phyloP scores from a whole-genome alignment of 2,113 vertebrate species.

The Nipponia nippon region DNA sequence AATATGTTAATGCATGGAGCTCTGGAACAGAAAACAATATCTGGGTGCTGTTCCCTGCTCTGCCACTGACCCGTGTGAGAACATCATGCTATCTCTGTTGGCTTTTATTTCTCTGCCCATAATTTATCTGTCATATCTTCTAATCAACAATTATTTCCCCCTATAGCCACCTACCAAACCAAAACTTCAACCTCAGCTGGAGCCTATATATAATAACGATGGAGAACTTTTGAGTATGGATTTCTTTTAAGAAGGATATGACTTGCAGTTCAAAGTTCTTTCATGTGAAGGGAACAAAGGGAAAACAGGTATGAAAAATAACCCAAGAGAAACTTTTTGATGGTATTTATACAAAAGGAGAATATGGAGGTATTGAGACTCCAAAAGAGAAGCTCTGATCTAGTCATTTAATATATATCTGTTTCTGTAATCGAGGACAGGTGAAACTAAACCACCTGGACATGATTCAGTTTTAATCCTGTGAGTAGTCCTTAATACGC shows the following conservation, averaged over 20 bases:
- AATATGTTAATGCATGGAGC: background rate
- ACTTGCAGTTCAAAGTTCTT: background rate
- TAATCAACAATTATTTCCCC: background rate
- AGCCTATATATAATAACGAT: accelerated
- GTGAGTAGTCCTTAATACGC: background rate
- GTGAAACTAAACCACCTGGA: background rate
- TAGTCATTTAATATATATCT: background rate
- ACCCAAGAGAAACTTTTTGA: background rate
- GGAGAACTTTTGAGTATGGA: background rate
- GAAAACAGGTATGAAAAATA: background rate
- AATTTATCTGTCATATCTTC: background rate
- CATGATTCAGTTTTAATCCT: background rate
- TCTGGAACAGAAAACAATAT: background rate
- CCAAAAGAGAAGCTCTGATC: background rate
- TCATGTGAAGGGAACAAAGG: background rate
- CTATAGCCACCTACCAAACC: background rate
- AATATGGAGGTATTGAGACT: background rate
- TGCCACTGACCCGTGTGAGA: background rate
- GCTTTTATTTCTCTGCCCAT: background rate
- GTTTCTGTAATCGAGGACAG: background rate
- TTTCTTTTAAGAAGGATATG: background rate
- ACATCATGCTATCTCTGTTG: background rate
- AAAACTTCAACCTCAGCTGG: background rate
- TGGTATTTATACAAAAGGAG: background rate
- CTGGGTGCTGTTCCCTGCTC: background rate